Conservation (phyloP, 1,140 invertebrate genomes). For the Euwallacea similis region DNA sequence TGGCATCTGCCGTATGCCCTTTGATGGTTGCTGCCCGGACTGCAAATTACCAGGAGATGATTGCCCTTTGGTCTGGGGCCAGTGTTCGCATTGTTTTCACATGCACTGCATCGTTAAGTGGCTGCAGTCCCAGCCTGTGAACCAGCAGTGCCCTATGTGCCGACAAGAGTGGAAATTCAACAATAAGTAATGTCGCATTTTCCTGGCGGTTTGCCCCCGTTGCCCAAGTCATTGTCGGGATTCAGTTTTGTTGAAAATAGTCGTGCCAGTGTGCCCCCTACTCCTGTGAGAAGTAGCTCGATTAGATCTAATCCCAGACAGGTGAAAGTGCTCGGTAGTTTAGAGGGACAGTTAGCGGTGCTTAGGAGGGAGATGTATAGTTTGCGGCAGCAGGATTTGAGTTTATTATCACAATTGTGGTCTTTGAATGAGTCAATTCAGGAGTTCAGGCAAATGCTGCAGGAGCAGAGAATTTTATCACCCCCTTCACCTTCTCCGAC, state of each 20-base stretch:
- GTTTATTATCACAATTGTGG: conserved; percentile 83
- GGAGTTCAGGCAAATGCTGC: conserved; percentile 75
- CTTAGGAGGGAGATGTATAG: conserved; percentile 85
- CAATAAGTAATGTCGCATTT: conserved; percentile 70
- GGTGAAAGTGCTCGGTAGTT: conserved; percentile 63
- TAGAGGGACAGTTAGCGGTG: conserved; percentile 78
- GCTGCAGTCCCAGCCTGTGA: conserved; percentile 93
- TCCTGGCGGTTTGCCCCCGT: conserved; percentile 74
- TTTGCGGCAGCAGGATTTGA: conserved; percentile 80
- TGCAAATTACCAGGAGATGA: conserved; percentile 98
- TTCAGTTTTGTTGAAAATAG: conserved; percentile 61
- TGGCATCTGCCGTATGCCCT: conserved; percentile 98
- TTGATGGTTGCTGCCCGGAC: conserved; percentile 98
- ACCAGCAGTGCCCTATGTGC: conserved; percentile 98
- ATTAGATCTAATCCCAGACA: conserved; percentile 35
- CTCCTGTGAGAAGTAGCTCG: conserved; percentile 42
- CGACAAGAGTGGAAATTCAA: conserved; percentile 99
- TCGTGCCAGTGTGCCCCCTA: conserved; percentile 31
- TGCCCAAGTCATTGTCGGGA: conserved; percentile 81
- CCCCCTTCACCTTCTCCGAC: conserved; percentile 65
- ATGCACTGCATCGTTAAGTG: conserved; percentile 99
- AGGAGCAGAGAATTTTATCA: conserved; percentile 62
- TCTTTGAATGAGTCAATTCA: conserved; percentile 85
- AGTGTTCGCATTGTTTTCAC: conserved; percentile 99
- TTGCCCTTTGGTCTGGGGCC: conserved; percentile 97